phyloP scores from a whole-genome alignment of 30 jellyfish, hydroid and myxozoan species.

The Pelagia noctiluca region DNA sequence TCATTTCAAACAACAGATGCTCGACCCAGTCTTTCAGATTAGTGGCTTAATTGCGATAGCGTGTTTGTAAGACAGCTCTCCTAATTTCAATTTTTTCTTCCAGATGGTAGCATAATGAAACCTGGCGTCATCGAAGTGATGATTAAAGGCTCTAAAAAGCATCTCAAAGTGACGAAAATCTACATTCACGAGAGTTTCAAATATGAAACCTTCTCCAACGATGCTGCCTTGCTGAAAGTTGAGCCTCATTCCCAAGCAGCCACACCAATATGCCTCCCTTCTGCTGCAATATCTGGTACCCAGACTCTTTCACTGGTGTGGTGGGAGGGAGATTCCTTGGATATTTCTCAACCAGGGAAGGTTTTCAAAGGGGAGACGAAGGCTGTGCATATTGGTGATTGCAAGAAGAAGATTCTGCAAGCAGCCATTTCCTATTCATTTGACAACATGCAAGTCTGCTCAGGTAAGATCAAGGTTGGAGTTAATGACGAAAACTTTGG shows the following conservation, averaged over 20 bases:
- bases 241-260: not conserved
- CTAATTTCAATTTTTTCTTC: no score
- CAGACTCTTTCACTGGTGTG: not conserved
- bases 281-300: not conserved
- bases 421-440: constrained; percentile 15
- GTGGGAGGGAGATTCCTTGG: constrained; percentile 49
- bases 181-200: constrained; percentile 1
- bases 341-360: not conserved
- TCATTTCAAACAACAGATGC: no score
- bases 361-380: not conserved
- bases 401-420: not conserved
- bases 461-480: not conserved
- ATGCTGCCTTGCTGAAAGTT: constrained; percentile 20
- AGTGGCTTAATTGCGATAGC: no score
- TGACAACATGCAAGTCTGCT: constrained; percentile 10
- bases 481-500: no score
- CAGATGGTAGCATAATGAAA: constrained; percentile 24
- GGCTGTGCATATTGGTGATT: not conserved
- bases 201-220: constrained; percentile 30
- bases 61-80: no score
- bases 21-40: no score
- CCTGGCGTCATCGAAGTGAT: not conserved
- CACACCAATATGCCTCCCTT: constrained; percentile 24
- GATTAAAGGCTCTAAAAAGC: not conserved
- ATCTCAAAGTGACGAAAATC: not conserved